These are phyloP conservation scores for Strix uralensis DNA, from an alignment of 2,113 vertebrate genomes.

Conservation along the genomic window DNA sequence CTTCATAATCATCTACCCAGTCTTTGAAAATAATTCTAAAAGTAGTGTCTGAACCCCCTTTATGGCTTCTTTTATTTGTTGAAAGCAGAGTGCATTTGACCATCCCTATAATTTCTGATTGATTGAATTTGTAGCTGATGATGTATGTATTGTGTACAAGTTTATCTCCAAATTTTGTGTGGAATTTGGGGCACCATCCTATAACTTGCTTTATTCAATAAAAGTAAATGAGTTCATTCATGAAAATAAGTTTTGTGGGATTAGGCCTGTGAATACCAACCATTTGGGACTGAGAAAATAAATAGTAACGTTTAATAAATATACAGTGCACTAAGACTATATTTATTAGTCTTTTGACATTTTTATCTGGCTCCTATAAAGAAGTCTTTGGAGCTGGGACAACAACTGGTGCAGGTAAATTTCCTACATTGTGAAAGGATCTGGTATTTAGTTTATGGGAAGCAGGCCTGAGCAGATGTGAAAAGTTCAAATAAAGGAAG, in stretches of 20 bases:
- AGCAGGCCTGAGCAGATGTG: conserved; percentile 79
- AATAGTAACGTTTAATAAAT: conserved; percentile 23
- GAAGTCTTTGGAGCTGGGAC: conserved; percentile 68
- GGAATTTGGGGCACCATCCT: not conserved
- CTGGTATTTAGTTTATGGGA: conserved; percentile 80
- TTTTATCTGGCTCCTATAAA: conserved; percentile 71
- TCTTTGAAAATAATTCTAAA: not conserved
- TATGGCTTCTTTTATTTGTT: not conserved
- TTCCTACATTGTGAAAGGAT: conserved; percentile 72
- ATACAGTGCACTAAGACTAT: conserved; percentile 21
- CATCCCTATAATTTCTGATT: not conserved
- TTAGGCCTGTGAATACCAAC: not conserved
- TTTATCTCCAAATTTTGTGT: not conserved
- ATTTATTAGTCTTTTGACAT: conserved; percentile 72
- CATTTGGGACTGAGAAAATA: conserved; percentile 17
- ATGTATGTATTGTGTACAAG: not conserved
- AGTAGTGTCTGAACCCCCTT: not conserved
- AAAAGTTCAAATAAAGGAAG: conserved; percentile 86
- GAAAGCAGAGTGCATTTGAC: not conserved
- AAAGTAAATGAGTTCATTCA: not conserved
- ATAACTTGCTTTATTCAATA: not conserved
- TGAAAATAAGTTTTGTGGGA: not conserved
- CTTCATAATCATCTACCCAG: not conserved
- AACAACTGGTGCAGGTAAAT: conserved; percentile 75
- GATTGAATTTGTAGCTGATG: not conserved